Conservation (phyloP, 2,113 vertebrate species). For the Ceyx margarethae region DNA sequence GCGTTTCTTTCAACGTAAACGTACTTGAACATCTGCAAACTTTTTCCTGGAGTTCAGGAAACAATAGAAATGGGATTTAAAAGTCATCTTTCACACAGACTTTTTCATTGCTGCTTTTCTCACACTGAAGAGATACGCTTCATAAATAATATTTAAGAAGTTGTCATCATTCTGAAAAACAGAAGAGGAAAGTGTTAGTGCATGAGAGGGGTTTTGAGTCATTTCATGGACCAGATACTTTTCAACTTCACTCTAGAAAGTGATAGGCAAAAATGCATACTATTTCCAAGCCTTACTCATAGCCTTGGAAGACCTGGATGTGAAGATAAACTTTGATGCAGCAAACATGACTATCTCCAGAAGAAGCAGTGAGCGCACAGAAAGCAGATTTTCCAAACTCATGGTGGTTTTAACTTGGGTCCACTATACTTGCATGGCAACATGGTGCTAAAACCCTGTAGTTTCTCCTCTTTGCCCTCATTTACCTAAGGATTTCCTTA, state of each 20-base stretch:
- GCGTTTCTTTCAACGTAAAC: neutral
- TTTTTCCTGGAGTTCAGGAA: neutral
- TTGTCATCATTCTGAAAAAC: constrained; percentile 88
- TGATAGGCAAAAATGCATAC: neutral
- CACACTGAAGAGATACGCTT: constrained; percentile 83
- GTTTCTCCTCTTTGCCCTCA: neutral
- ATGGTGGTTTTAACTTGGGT: neutral
- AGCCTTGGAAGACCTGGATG: neutral
- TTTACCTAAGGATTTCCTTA: neutral
- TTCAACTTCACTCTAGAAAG: neutral
- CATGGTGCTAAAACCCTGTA: neutral
- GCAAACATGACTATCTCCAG: neutral
- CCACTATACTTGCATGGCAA: neutral
- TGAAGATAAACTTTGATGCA: neutral
- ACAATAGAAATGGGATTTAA: neutral
- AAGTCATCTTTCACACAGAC: constrained; percentile 42
- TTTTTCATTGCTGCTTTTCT: constrained; percentile 67
- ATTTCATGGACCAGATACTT: neutral
- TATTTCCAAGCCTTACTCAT: neutral
- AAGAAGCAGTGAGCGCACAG: neutral
- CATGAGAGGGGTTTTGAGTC: neutral
- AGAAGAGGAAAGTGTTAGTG: constrained; percentile 24
- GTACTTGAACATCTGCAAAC: neutral
- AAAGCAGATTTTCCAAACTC: neutral
- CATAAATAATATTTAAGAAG: constrained; percentile 92